phyloP scores from a whole-genome alignment of 2,888 invertebrate genomes.

The Lepetodrilus schrolli region DNA sequence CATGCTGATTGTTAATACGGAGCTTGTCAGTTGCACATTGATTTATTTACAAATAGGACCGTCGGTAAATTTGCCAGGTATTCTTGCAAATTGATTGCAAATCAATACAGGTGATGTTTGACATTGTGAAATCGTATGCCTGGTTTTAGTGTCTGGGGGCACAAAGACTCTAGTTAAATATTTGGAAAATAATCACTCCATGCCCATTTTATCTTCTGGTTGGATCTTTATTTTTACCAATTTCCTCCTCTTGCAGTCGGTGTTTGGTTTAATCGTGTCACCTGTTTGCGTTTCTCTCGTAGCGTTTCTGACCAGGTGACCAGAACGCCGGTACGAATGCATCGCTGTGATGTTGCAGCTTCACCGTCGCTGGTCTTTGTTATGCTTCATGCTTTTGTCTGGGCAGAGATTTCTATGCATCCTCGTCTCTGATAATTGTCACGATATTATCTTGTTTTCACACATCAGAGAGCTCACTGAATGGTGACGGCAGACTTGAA shows the following conservation, averaged over 20 bases:
- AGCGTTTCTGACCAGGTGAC: conserved; percentile 6
- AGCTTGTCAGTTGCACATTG: conserved; percentile 22
- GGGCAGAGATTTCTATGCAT: neutral
- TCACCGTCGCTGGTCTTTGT: neutral
- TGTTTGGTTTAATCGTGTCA: conserved; percentile 16
- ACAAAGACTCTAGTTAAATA: conserved; percentile 7
- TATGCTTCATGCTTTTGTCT: neutral
- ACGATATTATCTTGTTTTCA: conserved; percentile 24
- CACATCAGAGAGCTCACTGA: neutral
- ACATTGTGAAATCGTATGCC: conserved; percentile 10
- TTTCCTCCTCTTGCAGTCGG: conserved; percentile 6
- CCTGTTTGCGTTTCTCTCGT: conserved; percentile 28
- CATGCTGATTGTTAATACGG: conserved; percentile 9
- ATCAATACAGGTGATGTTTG: conserved; percentile 21
- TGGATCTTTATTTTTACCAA: neutral
- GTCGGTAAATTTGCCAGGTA: conserved; percentile 25
- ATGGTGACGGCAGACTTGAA: neutral
- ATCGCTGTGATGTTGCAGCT: neutral
- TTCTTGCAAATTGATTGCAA: conserved; percentile 30
- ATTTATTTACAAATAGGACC: conserved; percentile 21
- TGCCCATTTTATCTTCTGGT: neutral
- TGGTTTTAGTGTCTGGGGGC: neutral
- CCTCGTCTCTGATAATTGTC: conserved; percentile 11
- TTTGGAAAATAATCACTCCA: conserved; percentile 29
- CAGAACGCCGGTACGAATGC: neutral